Conservation (phyloP, 2,797 vertebrate species). For the Scyliorhinus canicula region DNA sequence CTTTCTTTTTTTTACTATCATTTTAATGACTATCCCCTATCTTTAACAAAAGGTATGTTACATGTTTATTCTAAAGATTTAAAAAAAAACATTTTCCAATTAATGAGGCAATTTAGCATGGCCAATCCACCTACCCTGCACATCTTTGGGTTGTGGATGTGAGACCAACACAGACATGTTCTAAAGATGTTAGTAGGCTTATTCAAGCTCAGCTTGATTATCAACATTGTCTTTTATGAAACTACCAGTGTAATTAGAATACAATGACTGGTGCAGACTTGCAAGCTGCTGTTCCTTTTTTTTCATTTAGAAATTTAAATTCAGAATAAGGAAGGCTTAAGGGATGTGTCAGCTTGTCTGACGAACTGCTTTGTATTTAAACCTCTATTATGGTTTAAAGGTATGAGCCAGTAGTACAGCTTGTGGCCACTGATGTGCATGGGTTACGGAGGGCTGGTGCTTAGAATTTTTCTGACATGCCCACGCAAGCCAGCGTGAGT, state of each 20-base stretch:
- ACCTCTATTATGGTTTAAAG: neutral
- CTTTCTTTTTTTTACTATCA: slow-evolving; percentile 42
- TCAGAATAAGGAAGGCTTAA: slow-evolving; percentile 6
- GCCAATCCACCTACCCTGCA: no score
- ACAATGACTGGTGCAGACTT: neutral
- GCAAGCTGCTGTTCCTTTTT: neutral
- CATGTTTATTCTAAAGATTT: neutral
- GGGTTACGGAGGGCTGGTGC: neutral
- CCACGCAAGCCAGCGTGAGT: neutral
- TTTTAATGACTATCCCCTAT: neutral
- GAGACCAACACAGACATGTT: no score
- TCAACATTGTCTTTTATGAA: neutral
- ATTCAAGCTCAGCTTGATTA: neutral
- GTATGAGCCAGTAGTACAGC: neutral
- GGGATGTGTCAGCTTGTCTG: neutral
- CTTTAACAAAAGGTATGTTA: neutral
- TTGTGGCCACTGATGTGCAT: neutral
- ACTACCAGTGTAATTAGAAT: neutral
- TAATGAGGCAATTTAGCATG: no score
- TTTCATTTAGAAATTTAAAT: neutral
- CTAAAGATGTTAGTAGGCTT: neutral
- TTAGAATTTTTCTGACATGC: neutral
- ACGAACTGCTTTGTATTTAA: neutral
- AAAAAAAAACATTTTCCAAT: no score
- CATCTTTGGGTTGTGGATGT: no score